Evolutionary conservation across 37 sponge, comb jelly and placozoan species (phyloP), one percentile per base, ranked within the genome.

Genomic region (Agelas oroides): DNA sequence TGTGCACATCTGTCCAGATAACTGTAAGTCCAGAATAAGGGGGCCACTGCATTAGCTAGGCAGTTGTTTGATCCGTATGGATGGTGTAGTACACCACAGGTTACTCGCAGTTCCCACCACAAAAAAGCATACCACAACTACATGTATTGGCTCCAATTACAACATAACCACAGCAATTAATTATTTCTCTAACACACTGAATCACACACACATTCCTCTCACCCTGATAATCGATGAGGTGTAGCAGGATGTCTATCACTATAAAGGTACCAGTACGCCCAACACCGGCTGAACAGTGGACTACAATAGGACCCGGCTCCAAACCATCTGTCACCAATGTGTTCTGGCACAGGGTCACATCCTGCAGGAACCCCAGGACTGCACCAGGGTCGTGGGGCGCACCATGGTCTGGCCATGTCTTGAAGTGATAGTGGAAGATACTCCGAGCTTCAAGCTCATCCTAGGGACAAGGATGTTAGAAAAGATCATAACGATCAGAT

Each of bases 261-360:
- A 97, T 97, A 67, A 97, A 92, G 27, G 97, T 94, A 0, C 97
- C 97, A 15, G 97, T 97, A 32, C 95, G 71, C 17, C 97, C 97
- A 18, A 97, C 94, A 8, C 97, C 97, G 28, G 97, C 92, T 62
- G 90, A 88, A 79, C 97, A 97, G 79, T 97, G 97, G 60, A 97
- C 97, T 31, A 97, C 86, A 18, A 97, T 82, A 5, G 97, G 93
- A 16, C 97, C 97, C 2, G 85, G 72, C 0, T 37, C 84, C 37
- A 53, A 58, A 5, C 70, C 67, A 0, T 40, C 73, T 32, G 35
- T 64, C 35, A 33, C 65, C 41, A 83, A 33, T 20, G 71, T 37
- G 35, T 63, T 71, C 71, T 92, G 93, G 52, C 66, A 76, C 65
- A 67, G 35, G 79, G 83, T 97, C 40, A 97, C 89, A 41, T 97